Evolutionary conservation across 2,888 invertebrate species (phyloP).

Genomic region (Chrysolina americana): DNA sequence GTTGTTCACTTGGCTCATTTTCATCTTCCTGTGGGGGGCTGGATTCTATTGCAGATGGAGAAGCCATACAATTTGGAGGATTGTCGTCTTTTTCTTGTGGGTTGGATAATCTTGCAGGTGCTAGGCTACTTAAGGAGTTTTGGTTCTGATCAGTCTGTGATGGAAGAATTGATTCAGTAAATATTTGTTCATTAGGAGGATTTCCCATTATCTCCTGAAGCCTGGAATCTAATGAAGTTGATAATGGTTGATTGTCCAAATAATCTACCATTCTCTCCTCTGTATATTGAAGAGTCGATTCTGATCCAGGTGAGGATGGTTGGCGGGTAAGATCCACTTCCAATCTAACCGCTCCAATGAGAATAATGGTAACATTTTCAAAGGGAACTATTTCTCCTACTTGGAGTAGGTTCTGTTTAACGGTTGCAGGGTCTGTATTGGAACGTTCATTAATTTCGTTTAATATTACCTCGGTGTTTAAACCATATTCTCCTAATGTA

Average conservation of each 20-base stretch:
- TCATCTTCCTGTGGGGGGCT: background rate
- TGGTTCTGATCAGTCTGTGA: too few relatives aligned
- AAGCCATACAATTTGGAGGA: background rate
- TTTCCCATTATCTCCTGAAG: too few relatives aligned
- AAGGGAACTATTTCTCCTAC: too few relatives aligned
- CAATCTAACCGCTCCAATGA: background rate
- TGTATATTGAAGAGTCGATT: too few relatives aligned
- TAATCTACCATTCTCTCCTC: background rate
- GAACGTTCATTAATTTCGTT: conserved; percentile 6
- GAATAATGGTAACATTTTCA: too few relatives aligned
- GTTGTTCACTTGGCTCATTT: too few relatives aligned
- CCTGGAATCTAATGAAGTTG: too few relatives aligned
- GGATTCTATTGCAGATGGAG: background rate
- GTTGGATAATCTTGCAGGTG: too few relatives aligned
- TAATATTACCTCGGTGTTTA: conserved; percentile 26
- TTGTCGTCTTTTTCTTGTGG: too few relatives aligned
- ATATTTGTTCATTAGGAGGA: background rate
- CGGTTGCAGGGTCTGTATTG: background rate
- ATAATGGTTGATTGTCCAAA: background rate
- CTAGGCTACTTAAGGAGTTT: too few relatives aligned
- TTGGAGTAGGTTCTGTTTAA: too few relatives aligned
- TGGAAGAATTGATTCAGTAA: background rate
- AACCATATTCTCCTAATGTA: conserved; percentile 21
- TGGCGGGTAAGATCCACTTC: background rate
- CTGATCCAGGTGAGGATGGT: too few relatives aligned